Conservation (phyloP, 2,113 vertebrate species). For the Urocynchramus pylzowi region DNA sequence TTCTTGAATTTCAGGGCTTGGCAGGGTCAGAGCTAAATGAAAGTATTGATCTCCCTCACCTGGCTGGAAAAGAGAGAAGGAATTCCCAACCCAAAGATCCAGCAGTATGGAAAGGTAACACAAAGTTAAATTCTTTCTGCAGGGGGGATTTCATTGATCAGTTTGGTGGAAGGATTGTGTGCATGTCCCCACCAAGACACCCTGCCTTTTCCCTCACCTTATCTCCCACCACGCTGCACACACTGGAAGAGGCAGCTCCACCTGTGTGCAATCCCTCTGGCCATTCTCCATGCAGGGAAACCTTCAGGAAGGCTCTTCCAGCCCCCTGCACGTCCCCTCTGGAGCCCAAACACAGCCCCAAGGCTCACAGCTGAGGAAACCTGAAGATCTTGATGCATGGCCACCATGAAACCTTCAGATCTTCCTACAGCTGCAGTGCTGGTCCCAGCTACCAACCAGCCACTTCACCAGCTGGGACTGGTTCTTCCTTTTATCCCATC, state of each 20-base stretch:
- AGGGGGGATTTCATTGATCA: not conserved
- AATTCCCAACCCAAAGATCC: not conserved
- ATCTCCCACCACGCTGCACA: accelerated
- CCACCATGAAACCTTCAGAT: not conserved
- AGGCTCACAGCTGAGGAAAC: not conserved
- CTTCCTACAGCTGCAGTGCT: not conserved
- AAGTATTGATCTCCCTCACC: not conserved
- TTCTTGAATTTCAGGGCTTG: not conserved
- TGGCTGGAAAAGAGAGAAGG: not conserved
- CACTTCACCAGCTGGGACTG: accelerated
- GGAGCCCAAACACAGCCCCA: not conserved
- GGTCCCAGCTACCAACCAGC: not conserved
- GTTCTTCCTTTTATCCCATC: not conserved
- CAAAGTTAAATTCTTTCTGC: not conserved
- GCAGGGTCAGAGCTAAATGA: not conserved
- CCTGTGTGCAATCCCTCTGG: accelerated
- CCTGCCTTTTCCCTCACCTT: not conserved
- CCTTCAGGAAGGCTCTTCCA: not conserved
- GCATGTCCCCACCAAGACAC: not conserved
- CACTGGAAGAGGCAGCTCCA: not conserved
- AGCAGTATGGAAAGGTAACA: not conserved
- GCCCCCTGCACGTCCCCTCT: no score
- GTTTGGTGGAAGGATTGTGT: not conserved
- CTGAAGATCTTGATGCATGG: accelerated
- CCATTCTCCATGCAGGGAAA: not conserved